Percentiles rank a stretch among this genome's conserved stretches.
Evolutionary conservation across 2,888 invertebrate species (phyloP).

Genomic region (Acanthococcus lagerstroemiae): DNA sequence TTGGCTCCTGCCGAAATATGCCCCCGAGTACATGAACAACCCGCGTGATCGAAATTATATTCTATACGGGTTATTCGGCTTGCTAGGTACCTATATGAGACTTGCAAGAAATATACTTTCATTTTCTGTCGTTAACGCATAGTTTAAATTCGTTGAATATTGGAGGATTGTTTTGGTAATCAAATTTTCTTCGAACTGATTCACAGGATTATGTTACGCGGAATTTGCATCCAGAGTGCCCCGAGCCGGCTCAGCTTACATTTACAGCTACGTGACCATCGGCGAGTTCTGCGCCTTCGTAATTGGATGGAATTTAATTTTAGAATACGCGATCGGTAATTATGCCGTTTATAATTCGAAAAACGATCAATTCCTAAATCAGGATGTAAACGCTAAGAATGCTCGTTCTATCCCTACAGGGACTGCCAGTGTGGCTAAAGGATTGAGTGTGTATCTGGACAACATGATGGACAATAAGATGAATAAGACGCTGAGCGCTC

Average conservation of each 20-base stretch:
- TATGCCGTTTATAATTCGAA: no score
- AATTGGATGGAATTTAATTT: conserved; percentile 87
- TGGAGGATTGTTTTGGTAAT: no score
- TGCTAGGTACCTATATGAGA: no score
- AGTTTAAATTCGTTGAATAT: no score
- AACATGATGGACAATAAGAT: conserved; percentile 53
- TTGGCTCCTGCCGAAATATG: no score
- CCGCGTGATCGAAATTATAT: no score
- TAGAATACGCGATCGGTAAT: conserved; percentile 77
- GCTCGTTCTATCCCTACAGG: conserved; percentile 43
- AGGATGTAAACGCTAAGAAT: neutral
- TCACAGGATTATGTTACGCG: conserved; percentile 63
- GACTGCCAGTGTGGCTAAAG: conserved; percentile 65
- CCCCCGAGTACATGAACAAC: no score
- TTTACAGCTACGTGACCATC: conserved; percentile 65
- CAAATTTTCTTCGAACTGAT: conserved; percentile 6
- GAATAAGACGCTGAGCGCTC: conserved; percentile 45
- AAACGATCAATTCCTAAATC: neutral
- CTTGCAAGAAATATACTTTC: no score
- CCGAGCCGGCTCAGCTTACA: conserved; percentile 73
- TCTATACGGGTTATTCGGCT: no score
- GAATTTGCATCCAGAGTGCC: conserved; percentile 73
- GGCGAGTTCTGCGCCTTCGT: conserved; percentile 84
- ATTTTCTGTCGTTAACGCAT: no score
- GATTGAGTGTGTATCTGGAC: conserved; percentile 62